Conservation (phyloP, 2,888 invertebrate genomes). For the Melanargia galathea region DNA sequence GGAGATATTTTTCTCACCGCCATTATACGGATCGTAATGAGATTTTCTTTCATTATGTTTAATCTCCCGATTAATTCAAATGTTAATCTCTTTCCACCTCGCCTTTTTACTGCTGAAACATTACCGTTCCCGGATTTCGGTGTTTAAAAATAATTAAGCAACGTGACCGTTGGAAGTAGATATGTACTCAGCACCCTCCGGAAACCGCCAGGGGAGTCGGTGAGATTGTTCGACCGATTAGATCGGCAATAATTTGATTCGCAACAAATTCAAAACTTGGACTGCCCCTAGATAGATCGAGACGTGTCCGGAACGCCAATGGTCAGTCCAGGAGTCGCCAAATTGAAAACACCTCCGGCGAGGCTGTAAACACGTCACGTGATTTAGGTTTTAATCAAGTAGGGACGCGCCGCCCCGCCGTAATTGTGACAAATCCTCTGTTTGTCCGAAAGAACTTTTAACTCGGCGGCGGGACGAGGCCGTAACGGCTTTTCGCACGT, state of each 20-base stretch:
- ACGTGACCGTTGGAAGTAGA: conserved; percentile 61
- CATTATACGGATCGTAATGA: conserved; percentile 79
- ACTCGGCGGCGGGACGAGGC: conserved; percentile 73
- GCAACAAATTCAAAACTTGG: conserved; percentile 79
- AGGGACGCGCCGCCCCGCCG: conserved; percentile 77
- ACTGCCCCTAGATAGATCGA: conserved; percentile 74
- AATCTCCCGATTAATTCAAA: conserved; percentile 83
- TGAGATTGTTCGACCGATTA: conserved; percentile 64
- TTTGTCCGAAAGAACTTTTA: conserved; percentile 82
- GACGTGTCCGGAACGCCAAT: conserved; percentile 81
- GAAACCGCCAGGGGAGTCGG: conserved; percentile 53
- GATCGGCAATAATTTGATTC: conserved; percentile 81
- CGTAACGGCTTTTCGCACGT: conserved; percentile 78
- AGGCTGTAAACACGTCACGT: conserved; percentile 82
- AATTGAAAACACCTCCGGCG: conserved; percentile 82
- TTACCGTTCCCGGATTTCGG: conserved; percentile 50
- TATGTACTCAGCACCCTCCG: conserved; percentile 40
- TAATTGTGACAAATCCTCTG: conserved; percentile 83
- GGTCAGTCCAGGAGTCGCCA: conserved; percentile 74
- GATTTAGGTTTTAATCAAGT: conserved; percentile 83
- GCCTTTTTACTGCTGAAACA: conserved; percentile 69
- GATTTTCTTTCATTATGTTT: conserved; percentile 83
- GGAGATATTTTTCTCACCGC: conserved; percentile 78
- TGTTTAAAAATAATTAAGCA: conserved; percentile 74
- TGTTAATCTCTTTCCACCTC: conserved; percentile 79